Evolutionary conservation across 2,888 invertebrate genomes (phyloP).

Genomic region (Acronicta leporina): DNA sequence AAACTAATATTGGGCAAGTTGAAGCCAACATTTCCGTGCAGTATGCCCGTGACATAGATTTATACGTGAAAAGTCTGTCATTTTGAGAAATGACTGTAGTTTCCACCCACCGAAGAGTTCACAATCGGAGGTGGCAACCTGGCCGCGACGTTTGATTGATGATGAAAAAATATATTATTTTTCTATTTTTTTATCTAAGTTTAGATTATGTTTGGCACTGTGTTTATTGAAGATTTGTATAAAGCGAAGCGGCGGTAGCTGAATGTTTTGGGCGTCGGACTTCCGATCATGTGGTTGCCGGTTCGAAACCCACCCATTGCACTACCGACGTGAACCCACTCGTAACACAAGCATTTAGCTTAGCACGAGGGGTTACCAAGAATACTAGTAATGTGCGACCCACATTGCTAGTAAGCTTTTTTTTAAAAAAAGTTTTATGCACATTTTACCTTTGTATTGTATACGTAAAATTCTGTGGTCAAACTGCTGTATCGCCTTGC

Average conservation of each 20-base stretch:
- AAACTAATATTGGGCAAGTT: slow-evolving; percentile 54
- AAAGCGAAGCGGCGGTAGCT: too few relatives aligned
- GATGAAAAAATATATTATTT: slow-evolving; percentile 51
- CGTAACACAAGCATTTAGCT: too few relatives aligned
- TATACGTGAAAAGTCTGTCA: slow-evolving; percentile 74
- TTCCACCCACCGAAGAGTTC: slow-evolving; percentile 68
- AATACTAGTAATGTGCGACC: too few relatives aligned
- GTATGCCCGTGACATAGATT: slow-evolving; percentile 69
- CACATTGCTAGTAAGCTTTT: too few relatives aligned
- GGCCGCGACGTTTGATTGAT: slow-evolving; percentile 68
- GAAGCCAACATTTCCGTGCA: slow-evolving; percentile 52
- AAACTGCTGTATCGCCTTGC: too few relatives aligned
- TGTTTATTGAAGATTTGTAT: slow-evolving; percentile 7
- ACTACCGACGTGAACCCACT: too few relatives aligned
- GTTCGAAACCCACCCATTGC: too few relatives aligned
- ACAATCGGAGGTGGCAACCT: slow-evolving; percentile 69
- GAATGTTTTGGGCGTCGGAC: too few relatives aligned
- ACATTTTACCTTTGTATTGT: neutral
- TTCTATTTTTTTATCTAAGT: slow-evolving; percentile 24
- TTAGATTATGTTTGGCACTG: slow-evolving; percentile 20
- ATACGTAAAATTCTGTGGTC: too few relatives aligned
- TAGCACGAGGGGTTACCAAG: too few relatives aligned
- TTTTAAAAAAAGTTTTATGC: neutral
- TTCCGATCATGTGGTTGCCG: too few relatives aligned
- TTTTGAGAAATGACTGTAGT: slow-evolving; percentile 77